Base-by-base conservation (phyloP, 2,888 invertebrate genomes). In the Laothoe populi region DNA sequence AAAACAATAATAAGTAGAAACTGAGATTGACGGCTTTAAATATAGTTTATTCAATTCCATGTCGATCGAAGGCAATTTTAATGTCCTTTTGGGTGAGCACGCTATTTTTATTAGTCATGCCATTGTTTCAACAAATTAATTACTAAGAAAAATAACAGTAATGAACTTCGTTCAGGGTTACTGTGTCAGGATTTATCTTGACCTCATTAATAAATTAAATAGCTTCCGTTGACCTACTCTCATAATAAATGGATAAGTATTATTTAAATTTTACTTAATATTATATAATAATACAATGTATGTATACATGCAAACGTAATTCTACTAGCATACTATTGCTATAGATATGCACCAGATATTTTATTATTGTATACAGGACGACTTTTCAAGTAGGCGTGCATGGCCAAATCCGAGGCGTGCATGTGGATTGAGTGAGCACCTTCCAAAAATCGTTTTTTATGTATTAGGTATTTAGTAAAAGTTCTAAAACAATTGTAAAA, bases 1-100 rank as follows among this genome's bases (percentile, higher is more conserved):
- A 67, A 53, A 60, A 64, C 62, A 48, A 60, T 65, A 78, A 70
- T 75, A 70, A 64, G 65, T 65, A 61, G 59, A 63, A 63, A 63
- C 65, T 48, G 63, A 48, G 61, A 21, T 61, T 45, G 48, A 53
- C 38, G 49, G 60, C 62, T 66, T 63, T 72, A 72, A 69, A 71
- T 72, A 72, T 69, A 64, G 63, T 64, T 62, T 35, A 53, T 35
- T 53, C 31, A 53, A 53, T 63, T 64, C 62, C 24, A 57, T 63
- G 48, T 66, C 63, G 62, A 66, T 45, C 49, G 65, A 65, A 59
- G 53, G 57, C 64, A 11, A 69, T 68, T 70, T 57, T 63, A 59
- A 61, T 60, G 70, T 63, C 67, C 66, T 66, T 67, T 65, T 62
- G 64, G 59, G 65, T 64, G 57, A 46, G 16, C 68, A 64, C 65